These are phyloP conservation scores for Lutjanus argentimaculatus DNA, from an alignment of 2,797 vertebrate species.

Conservation along the genomic window DNA sequence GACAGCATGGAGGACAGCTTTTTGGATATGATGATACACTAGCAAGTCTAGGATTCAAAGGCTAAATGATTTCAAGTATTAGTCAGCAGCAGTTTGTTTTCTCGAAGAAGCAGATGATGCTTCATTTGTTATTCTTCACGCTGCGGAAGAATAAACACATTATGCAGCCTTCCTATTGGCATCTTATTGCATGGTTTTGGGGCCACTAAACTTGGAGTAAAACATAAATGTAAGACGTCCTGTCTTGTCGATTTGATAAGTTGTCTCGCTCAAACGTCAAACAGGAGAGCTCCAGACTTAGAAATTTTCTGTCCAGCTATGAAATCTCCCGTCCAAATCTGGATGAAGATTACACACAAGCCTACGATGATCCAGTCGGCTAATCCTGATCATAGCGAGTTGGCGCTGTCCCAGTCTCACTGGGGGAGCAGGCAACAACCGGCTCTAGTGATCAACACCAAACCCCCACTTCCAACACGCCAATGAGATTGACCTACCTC, in stretches of 20 bases:
- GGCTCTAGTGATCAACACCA: constrained; percentile 16
- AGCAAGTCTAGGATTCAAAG: background rate
- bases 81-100: constrained; percentile 51
- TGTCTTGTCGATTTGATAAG: background rate
- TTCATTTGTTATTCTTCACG: constrained; percentile 26
- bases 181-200: background rate
- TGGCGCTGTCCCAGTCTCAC: constrained; percentile 34
- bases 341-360: constrained; percentile 61
- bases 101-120: constrained; percentile 13
- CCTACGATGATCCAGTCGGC: constrained; percentile 49
- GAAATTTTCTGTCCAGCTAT: background rate
- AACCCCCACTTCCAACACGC: constrained; percentile 10
- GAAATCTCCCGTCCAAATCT: constrained; percentile 49
- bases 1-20: constrained; percentile 15
- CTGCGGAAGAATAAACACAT: background rate
- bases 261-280: background rate
- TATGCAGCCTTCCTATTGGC: background rate
- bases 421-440: background rate
- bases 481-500: constrained; percentile 54
- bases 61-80: constrained; percentile 7
- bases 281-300: background rate
- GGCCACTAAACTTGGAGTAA: too few relatives aligned
- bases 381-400: constrained; percentile 66
- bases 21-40: constrained; percentile 3
- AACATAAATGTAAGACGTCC: background rate